phyloP scores from a whole-genome alignment of 2,797 vertebrate species.

The Syngnathus acus region DNA sequence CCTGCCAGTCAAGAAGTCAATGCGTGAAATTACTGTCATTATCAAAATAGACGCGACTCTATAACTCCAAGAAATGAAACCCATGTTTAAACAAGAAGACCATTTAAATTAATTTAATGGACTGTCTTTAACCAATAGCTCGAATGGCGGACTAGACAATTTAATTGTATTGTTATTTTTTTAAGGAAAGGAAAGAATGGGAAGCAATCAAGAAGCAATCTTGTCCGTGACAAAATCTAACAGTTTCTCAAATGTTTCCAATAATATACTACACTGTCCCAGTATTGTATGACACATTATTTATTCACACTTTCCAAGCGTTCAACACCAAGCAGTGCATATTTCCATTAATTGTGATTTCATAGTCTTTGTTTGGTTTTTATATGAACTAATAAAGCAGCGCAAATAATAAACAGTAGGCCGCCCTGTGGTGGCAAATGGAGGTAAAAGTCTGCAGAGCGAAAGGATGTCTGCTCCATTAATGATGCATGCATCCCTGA shows the following conservation, averaged over 20 bases:
- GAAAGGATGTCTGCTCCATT: constrained; percentile 17
- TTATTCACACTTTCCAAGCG: neutral
- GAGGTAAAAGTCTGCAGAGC: constrained; percentile 1
- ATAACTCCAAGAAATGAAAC: constrained; percentile 14
- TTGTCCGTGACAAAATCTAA: neutral
- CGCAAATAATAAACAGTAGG: neutral
- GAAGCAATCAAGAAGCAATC: neutral
- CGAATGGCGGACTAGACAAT: neutral
- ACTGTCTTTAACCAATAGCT: constrained; percentile 16
- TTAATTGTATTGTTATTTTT: neutral
- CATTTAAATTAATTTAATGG: constrained; percentile 37
- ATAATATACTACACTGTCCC: too few species aligned
- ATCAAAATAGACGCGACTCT: constrained; percentile 17
- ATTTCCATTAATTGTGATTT: neutral
- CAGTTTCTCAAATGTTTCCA: too few species aligned
- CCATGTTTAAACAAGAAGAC: constrained; percentile 15
- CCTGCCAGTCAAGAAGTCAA: constrained; percentile 35
- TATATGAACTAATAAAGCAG: neutral
- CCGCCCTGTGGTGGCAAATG: neutral
- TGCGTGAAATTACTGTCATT: constrained; percentile 37
- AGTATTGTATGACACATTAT: neutral
- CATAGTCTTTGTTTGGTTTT: neutral
- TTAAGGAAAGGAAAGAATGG: neutral
- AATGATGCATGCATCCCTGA: constrained; percentile 21
- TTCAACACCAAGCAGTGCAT: neutral